Base-by-base conservation (phyloP, 2,888 invertebrate species). In the Drosophila koepferae region DNA sequence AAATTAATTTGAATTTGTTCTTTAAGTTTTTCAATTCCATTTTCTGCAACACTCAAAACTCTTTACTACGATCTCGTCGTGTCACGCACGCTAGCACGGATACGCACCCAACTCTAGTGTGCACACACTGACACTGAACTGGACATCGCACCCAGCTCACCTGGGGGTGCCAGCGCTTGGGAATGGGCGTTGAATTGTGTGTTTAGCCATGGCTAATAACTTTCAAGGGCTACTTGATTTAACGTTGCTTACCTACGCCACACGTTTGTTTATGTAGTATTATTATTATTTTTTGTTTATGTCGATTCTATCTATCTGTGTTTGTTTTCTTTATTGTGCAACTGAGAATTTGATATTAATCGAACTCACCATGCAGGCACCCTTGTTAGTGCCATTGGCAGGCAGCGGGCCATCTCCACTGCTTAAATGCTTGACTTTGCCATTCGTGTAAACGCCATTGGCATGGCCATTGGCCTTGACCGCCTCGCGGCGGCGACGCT, bases 291-390 rank as follows among this genome's bases (percentile, higher is more conserved):
- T 36, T n/a, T 23, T 23, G 4, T 38, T 16, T 40, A 2, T 23
- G 14, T 31, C n/a, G 14, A n/a, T 51, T 36, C 9, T 53, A n/a
- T 51, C 8, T 18, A 31, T 36, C 54, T 63, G 31, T 63, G 31
- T 58, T 38, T 63, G 38, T 46, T 8, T 23, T 44, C 44, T 20
- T 44, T 48, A 10, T 51, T 63, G 20, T 14, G 54, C 55, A 23
- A 62, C 34, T 63, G 54, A 6, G 51, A 7, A 31, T 55, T 63
- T 38, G 10, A 46, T 58, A 46, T 38, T 12, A 23, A 10, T 10
- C 20, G 9, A 31, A 65, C 95, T 94, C 91, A 96, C 96, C 97
- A 97, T 97, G 92, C 97, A 97, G 74, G 94, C 94, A 70, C 94
- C 94, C 73, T 92, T 92, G 81, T 94, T 93, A 68, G 82, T 81